A percentile compares a stretch with the other conserved stretches of the same genome.
phyloP scores from a whole-genome alignment of 2,113 vertebrate genomes.

The Otis tarda region DNA sequence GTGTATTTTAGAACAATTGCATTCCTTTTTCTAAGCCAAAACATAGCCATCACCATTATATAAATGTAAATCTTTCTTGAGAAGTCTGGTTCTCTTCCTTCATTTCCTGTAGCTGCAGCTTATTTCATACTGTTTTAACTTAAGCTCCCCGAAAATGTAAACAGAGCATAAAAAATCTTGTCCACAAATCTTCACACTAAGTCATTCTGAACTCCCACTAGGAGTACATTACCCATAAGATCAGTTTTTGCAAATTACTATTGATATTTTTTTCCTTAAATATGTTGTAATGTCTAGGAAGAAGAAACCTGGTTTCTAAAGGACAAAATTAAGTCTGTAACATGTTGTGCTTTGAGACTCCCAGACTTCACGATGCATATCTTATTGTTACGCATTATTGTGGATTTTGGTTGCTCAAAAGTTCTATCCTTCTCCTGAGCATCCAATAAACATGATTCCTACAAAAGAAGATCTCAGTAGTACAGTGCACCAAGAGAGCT shows the following conservation, averaged over 20 bases:
- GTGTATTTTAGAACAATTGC: conserved; percentile 9
- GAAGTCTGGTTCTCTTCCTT: conserved; percentile 39
- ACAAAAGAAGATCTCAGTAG: not conserved
- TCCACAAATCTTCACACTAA: not conserved
- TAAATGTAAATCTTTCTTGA: conserved; percentile 21
- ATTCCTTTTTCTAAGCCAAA: conserved; percentile 39
- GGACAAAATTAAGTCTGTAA: not conserved
- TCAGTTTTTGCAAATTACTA: not conserved
- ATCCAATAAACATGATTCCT: not conserved
- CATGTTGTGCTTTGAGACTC: not conserved
- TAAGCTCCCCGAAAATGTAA: conserved; percentile 43
- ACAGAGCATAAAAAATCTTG: conserved; percentile 38
- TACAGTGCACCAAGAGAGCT: not conserved
- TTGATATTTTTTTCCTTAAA: not conserved
- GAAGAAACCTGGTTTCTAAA: not conserved
- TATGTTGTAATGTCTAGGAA: not conserved
- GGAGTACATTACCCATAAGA: not conserved
- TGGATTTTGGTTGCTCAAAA: not conserved
- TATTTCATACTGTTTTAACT: conserved; percentile 39
- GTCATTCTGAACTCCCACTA: conserved; percentile 1
- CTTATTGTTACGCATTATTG: not conserved
- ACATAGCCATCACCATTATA: not conserved
- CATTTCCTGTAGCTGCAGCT: conserved; percentile 43
- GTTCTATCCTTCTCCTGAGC: not conserved
- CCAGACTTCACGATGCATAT: not conserved